Evolutionary conservation across 1,140 invertebrate species (phyloP).

Genomic region (Trichonephila clavata): DNA sequence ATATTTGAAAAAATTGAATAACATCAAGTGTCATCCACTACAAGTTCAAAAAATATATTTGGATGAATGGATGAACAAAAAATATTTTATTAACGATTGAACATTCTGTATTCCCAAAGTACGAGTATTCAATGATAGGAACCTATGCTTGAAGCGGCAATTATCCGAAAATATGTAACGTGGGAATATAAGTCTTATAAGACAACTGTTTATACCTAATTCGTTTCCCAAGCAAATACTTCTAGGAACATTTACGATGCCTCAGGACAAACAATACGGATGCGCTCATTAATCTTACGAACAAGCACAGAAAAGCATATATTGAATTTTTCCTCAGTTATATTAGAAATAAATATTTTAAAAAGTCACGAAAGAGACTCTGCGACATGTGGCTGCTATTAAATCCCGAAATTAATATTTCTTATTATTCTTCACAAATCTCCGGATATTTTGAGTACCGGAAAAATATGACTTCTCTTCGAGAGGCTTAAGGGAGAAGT

Average conservation of each 20-base stretch:
- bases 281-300: background rate
- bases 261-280: background rate
- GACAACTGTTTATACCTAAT: background rate
- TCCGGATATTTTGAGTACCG: background rate
- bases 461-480: slow-evolving; percentile 19
- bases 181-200: background rate
- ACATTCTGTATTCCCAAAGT: too few species aligned
- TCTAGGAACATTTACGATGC: background rate
- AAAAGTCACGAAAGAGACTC: background rate
- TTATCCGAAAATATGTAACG: background rate
- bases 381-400: background rate
- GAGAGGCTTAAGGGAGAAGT: background rate
- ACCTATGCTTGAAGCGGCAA: background rate
- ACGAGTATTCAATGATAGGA: too few species aligned
- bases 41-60: too few species aligned
- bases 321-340: background rate
- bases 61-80: too few species aligned
- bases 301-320: background rate
- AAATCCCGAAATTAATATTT: background rate
- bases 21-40: too few species aligned
- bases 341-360: slow-evolving; percentile 29
- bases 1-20: too few species aligned
- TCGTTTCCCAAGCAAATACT: background rate
- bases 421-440: background rate
- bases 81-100: too few species aligned